phyloP scores from a whole-genome alignment of 1,140 invertebrate genomes.

The Ceratosolen solmsi region DNA sequence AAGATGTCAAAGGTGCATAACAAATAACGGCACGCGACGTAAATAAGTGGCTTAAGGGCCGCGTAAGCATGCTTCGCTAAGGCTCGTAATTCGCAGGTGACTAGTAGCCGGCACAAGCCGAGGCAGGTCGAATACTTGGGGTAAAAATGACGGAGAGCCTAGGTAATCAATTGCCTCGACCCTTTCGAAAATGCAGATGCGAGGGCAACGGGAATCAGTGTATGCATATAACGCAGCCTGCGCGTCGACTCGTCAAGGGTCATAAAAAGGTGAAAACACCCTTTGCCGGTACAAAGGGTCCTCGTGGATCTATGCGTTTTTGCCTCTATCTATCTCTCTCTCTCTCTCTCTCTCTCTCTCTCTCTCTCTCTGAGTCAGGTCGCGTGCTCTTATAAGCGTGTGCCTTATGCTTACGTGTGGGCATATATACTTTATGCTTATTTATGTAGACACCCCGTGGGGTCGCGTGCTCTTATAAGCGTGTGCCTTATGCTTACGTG shows the following conservation, averaged over 20 bases:
- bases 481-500: not conserved
- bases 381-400: constrained; percentile 58
- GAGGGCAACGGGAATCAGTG: constrained; percentile 25
- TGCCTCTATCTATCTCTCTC: too few relatives aligned
- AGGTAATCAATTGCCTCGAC: constrained; percentile 67
- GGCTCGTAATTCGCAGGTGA: not conserved
- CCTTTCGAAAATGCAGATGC: constrained; percentile 64
- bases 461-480: constrained; percentile 57
- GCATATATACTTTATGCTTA: constrained; percentile 63
- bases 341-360: too few relatives aligned
- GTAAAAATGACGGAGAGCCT: not conserved
- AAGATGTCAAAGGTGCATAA: not conserved
- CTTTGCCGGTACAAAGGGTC: constrained; percentile 59
- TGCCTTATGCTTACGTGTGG: not conserved
- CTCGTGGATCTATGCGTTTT: constrained; percentile 33
- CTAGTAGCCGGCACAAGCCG: not conserved
- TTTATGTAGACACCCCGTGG: constrained; percentile 64
- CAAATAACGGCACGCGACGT: not conserved
- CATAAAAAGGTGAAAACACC: constrained; percentile 52
- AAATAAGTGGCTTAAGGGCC: not conserved
- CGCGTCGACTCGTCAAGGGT: not conserved
- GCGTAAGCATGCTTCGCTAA: not conserved
- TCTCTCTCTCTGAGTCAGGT: constrained; percentile 54
- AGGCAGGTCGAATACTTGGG: not conserved
- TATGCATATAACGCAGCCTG: not conserved